A percentile compares a stretch with the other conserved stretches of the same genome.
phyloP scores from a whole-genome alignment of 35 echinoderm and acorn worm genomes.

The Strongylocentrotus purpuratus region DNA sequence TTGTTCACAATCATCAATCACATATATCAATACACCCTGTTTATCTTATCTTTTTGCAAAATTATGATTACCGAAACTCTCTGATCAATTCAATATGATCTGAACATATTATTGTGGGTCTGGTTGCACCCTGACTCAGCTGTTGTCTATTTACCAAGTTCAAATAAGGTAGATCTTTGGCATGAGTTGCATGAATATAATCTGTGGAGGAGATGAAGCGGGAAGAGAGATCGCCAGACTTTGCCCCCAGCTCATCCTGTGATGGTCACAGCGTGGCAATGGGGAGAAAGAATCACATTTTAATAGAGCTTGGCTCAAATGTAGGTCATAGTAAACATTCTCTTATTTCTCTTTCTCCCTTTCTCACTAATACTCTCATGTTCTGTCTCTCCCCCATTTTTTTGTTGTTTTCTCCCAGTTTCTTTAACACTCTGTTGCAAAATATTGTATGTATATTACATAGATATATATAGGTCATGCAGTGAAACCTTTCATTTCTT shows the following conservation, averaged over 20 bases:
- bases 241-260: slow-evolving; percentile 7
- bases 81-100: background rate
- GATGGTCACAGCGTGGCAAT: slow-evolving; percentile 4
- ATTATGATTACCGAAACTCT: background rate
- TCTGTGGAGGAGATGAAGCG: background rate
- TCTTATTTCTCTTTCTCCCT: background rate
- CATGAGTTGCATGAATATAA: slow-evolving; percentile 31
- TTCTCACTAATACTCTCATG: background rate
- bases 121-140: background rate
- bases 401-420: too few relatives aligned
- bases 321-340: slow-evolving; percentile 16
- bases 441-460: background rate
- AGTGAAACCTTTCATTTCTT: background rate
- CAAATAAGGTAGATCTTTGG: slow-evolving; percentile 22
- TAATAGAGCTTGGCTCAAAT: background rate
- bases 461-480: background rate
- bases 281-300: background rate
- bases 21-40: background rate
- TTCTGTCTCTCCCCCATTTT: background rate
- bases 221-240: slow-evolving; percentile 33
- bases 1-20: background rate
- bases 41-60: background rate
- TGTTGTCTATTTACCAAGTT: slow-evolving; percentile 25
- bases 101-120: background rate
- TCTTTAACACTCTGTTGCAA: background rate